phyloP scores from a whole-genome alignment of 2,797 vertebrate species.

The Neoniphon sammara region DNA sequence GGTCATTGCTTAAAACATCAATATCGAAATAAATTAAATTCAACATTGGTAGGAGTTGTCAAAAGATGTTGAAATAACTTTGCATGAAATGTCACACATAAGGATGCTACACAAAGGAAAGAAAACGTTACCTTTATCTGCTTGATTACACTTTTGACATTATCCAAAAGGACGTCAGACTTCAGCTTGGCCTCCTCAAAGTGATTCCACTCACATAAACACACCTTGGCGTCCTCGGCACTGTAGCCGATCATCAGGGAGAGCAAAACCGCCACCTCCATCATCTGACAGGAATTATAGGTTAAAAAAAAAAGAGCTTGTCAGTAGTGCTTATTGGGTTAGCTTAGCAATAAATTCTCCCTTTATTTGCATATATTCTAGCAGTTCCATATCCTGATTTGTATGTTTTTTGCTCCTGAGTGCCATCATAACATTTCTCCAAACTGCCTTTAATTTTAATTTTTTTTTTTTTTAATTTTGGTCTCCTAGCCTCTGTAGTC shows the following conservation, averaged over 20 bases:
- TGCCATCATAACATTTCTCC: too few species aligned
- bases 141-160: conserved; percentile 71
- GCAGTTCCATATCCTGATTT: too few species aligned
- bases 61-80: too few species aligned
- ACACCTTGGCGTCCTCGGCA: conserved; percentile 77
- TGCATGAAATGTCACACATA: too few species aligned
- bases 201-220: rapidly evolving
- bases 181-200: conserved; percentile 55
- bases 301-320: background rate
- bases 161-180: conserved; percentile 80
- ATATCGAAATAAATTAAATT: too few species aligned
- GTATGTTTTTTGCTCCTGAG: too few species aligned
- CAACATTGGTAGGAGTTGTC: too few species aligned
- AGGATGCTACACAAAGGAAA: background rate
- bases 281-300: conserved; percentile 41
- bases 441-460: too few species aligned
- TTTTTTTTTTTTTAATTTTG: too few species aligned
- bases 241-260: conserved; percentile 81
- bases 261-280: conserved; percentile 73
- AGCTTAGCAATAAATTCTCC: background rate
- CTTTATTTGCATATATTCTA: too few species aligned
- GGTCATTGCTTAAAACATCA: too few species aligned
- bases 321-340: background rate
- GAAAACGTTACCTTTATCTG: conserved; percentile 66
- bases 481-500: too few species aligned